These are phyloP conservation scores for Daptonema setosum DNA, from an alignment of 2,888 invertebrate genomes.

Conservation along the genomic window DNA sequence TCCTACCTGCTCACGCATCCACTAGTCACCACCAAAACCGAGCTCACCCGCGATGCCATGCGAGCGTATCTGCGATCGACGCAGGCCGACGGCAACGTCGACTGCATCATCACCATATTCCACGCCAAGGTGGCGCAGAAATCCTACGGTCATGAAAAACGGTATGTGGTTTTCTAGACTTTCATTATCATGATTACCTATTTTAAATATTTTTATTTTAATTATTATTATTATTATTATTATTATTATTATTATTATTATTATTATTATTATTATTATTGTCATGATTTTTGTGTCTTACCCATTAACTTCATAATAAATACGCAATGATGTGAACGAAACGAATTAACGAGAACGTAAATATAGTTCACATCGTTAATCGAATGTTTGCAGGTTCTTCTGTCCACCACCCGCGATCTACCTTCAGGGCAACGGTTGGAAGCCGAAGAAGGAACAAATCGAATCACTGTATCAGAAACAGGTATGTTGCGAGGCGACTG, in stretches of 20 bases:
- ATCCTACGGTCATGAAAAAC: constrained; percentile 95
- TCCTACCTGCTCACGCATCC: not conserved
- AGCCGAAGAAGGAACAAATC: constrained; percentile 78
- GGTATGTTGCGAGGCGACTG: not conserved
- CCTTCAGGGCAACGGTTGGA: constrained; percentile 92
- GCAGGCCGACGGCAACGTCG: constrained; percentile 31
- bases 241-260: too few relatives aligned
- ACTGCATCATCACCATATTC: constrained; percentile 83
- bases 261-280: too few relatives aligned
- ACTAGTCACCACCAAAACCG: constrained; percentile 40
- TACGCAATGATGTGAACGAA: too few relatives aligned
- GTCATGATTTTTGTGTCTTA: too few relatives aligned
- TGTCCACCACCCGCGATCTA: constrained; percentile 98
- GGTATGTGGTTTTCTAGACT: constrained; percentile 31
- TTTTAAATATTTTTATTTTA: too few relatives aligned
- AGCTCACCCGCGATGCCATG: constrained; percentile 74
- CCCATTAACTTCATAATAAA: too few relatives aligned
- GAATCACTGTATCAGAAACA: constrained; percentile 14
- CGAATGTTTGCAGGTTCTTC: constrained; percentile 59
- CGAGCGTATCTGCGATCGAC: constrained; percentile 53
- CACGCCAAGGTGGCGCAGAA: constrained; percentile 99
- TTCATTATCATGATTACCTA: not conserved
- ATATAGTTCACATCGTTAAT: too few relatives aligned
- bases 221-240: too few relatives aligned
- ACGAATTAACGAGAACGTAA: too few relatives aligned